Evolutionary conservation across 2,797 vertebrate genomes (phyloP).

Genomic region (Craterocephalus amniculus): DNA sequence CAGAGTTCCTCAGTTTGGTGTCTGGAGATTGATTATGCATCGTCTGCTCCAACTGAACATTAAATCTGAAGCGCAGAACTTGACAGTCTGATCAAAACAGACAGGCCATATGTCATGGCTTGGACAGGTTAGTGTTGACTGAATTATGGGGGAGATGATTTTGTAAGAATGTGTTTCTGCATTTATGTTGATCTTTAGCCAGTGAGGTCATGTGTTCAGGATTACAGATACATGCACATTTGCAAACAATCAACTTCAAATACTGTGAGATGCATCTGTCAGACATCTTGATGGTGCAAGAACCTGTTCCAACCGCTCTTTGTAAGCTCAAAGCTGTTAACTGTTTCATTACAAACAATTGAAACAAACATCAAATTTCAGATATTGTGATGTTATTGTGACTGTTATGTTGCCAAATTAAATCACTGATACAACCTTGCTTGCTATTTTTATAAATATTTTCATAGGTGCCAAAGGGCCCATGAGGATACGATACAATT

Average conservation of each 20-base stretch:
- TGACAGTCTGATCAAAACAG: slow-evolving; percentile 55
- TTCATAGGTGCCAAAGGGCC: no score
- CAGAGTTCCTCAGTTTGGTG: slow-evolving; percentile 31
- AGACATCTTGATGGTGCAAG: slow-evolving; percentile 1
- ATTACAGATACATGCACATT: slow-evolving; percentile 10
- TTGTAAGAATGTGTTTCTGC: slow-evolving; percentile 10
- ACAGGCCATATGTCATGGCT: slow-evolving; percentile 59
- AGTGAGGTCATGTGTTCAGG: slow-evolving; percentile 3
- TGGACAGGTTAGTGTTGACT: slow-evolving; percentile 29
- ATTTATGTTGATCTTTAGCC: slow-evolving; percentile 17
- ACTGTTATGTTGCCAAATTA: neutral
- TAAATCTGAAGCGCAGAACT: slow-evolving; percentile 50
- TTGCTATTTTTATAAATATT: neutral
- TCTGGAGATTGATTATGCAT: slow-evolving; percentile 55
- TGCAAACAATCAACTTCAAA: slow-evolving; percentile 15
- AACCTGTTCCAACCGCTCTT: neutral
- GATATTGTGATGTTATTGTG: neutral
- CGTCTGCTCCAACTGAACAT: slow-evolving; percentile 52
- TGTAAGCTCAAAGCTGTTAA: neutral
- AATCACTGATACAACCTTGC: neutral
- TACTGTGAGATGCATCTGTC: neutral
- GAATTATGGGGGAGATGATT: slow-evolving; percentile 10
- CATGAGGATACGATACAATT: no score
- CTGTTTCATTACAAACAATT: neutral
- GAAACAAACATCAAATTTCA: neutral